Base-by-base conservation (phyloP, 2,888 invertebrate genomes). In the Entomobrya proxima region DNA sequence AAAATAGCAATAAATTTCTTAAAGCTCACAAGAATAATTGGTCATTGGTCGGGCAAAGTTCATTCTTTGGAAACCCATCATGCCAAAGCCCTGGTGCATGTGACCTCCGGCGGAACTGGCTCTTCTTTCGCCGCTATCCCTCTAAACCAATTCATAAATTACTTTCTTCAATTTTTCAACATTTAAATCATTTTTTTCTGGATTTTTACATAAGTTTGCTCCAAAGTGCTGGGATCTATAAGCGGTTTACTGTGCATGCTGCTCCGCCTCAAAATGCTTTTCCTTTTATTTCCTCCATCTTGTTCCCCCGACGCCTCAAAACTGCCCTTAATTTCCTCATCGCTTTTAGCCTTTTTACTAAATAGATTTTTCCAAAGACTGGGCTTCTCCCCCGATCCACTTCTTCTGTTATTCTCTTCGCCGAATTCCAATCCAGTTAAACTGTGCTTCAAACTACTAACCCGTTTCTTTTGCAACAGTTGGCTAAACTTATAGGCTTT, bases 401-500 rank as follows among this genome's bases (percentile, higher is more conserved):
- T n/a, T n/a, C n/a, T n/a, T n/a, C n/a, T n/a, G n/a, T n/a, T n/a
- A n/a, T n/a, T n/a, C n/a, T n/a, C n/a, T n/a, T n/a, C n/a, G n/a
- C n/a, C n/a, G n/a, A n/a, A n/a, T n/a, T 21, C 50, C 11, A 18
- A 27, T n/a, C 76, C 76, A 44, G 1, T 30, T 27, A 1, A 0
- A 11, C n/a, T n/a, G n/a, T n/a, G n/a, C n/a, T n/a, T 64, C 11
- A 35, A 9, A 50, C 61, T 61, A 35, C 47, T 44, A 15, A 21
- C 58, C 15, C 74, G n/a, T 58, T 55, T 75, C 27, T 32, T 40
- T 58, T 82, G 67, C n/a, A 87, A 32, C 3, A 52, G 21, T 44
- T 82, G 77, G 4, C 83, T 77, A 75, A 83, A 86, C 44, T 88
- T 87, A 84, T 86, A 88, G 1, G 85, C 83, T 15, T 72, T 69